Percentiles rank a stretch among this genome's conserved stretches.
These are phyloP conservation scores for Corythornis vintsioides DNA, from an alignment of 2,113 vertebrate genomes.

Conservation along the genomic window DNA sequence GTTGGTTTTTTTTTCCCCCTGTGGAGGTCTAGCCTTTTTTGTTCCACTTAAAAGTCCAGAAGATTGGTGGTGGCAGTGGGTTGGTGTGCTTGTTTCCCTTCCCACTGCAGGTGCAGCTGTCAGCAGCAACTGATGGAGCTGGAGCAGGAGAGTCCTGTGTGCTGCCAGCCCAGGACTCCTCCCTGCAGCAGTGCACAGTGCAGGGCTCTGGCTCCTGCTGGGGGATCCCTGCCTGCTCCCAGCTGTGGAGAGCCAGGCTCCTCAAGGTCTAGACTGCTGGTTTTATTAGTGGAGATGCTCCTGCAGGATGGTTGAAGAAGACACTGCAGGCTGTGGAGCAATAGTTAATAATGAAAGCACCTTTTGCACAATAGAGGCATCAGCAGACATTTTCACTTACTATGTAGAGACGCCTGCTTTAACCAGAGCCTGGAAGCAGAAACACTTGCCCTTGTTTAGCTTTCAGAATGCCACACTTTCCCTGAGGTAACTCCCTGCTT, in stretches of 20 bases:
- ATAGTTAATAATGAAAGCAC: not conserved
- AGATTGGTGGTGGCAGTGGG: not conserved
- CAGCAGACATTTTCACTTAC: not conserved
- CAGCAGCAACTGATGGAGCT: not conserved
- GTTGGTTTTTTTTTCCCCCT: not conserved
- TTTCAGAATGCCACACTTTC: rapidly evolving
- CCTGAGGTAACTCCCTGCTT: not conserved
- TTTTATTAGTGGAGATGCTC: not conserved
- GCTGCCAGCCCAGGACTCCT: not conserved
- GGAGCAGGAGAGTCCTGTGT: not conserved
- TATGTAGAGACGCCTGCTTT: not conserved
- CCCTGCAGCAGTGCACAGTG: not conserved
- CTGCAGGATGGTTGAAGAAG: not conserved
- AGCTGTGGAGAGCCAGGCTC: not conserved
- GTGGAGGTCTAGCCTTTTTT: not conserved
- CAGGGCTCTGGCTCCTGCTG: not conserved
- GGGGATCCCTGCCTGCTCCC: rapidly evolving
- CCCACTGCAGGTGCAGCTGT: not conserved
- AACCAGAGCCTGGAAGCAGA: rapidly evolving
- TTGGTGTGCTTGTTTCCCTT: not conserved
- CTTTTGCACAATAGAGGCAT: not conserved
- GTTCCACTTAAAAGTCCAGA: not conserved
- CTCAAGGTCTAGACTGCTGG: not conserved
- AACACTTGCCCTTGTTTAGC: not conserved
- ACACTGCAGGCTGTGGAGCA: not conserved